These are phyloP conservation scores for Pangasius djambal DNA, from an alignment of 2,797 vertebrate genomes.

Conservation along the genomic window DNA sequence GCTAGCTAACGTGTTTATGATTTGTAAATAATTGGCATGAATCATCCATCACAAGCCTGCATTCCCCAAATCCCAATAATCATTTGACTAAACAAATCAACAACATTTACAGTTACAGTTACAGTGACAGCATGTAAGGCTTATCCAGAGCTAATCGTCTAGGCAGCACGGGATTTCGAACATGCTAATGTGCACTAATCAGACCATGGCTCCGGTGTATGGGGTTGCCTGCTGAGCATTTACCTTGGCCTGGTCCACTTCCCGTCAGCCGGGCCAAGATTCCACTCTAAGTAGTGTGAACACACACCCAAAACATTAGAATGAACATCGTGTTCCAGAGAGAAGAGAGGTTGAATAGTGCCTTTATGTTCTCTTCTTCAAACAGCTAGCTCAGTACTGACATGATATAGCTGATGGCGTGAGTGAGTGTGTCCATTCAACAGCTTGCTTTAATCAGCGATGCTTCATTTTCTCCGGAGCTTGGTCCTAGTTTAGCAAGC, in stretches of 20 bases:
- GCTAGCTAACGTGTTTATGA: not conserved
- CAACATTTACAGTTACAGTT: not conserved
- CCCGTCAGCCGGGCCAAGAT: conserved; percentile 25
- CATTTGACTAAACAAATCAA: not conserved
- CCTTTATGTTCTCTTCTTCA: conserved; percentile 21
- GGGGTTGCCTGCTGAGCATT: conserved; percentile 12
- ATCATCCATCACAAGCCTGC: not conserved
- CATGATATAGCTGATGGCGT: not conserved
- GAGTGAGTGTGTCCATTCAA: not conserved
- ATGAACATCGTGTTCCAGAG: not conserved
- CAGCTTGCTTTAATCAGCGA: not conserved
- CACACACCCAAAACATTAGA: conserved; percentile 5
- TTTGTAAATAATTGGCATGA: not conserved
- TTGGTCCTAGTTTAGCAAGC: not conserved
- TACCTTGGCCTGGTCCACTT: conserved; percentile 24
- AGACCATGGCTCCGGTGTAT: not conserved
- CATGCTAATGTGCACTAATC: not conserved
- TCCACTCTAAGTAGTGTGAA: conserved; percentile 17
- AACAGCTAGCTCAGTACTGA: not conserved
- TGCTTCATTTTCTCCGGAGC: not conserved
- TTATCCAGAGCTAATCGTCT: not conserved
- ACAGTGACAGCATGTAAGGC: not conserved
- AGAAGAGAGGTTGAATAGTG: not conserved
- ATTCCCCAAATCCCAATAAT: not conserved
- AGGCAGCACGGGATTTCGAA: not conserved